Conservation (phyloP, 2,113 vertebrate species). For the Bolborhynchus lineola region DNA sequence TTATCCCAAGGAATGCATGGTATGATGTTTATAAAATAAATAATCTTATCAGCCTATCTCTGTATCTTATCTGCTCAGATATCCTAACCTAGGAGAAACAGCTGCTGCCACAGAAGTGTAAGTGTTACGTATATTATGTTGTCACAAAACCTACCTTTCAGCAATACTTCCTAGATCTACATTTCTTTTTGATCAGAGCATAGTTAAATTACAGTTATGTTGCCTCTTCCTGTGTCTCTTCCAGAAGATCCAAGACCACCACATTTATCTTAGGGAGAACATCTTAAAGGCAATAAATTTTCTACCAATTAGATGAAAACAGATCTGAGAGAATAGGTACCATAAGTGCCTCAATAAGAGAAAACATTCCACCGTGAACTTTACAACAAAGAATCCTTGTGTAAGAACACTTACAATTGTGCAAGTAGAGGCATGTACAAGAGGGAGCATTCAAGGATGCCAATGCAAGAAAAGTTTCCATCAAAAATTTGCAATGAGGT, state of each 20-base stretch:
- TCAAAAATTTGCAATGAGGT: neutral
- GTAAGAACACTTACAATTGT: neutral
- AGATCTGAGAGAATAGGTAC: neutral
- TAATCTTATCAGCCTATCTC: neutral
- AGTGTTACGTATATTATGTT: neutral
- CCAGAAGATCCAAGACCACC: neutral
- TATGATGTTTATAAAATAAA: neutral
- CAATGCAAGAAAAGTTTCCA: neutral
- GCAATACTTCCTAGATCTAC: neutral
- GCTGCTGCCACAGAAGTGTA: neutral
- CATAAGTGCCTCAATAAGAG: neutral
- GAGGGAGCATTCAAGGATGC: neutral
- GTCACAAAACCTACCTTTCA: neutral
- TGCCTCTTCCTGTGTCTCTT: neutral
- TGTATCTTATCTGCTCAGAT: neutral
- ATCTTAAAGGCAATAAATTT: neutral
- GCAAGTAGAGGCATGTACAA: neutral
- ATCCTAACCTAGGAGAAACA: neutral
- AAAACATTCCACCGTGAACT: accelerated
- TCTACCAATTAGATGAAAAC: neutral
- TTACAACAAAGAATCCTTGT: neutral
- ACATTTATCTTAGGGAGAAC: neutral
- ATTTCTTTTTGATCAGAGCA: neutral
- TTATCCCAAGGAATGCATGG: neutral
- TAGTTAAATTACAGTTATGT: neutral